Base-by-base conservation (phyloP, 2,113 vertebrate genomes). In the Daubentonia madagascariensis region DNA sequence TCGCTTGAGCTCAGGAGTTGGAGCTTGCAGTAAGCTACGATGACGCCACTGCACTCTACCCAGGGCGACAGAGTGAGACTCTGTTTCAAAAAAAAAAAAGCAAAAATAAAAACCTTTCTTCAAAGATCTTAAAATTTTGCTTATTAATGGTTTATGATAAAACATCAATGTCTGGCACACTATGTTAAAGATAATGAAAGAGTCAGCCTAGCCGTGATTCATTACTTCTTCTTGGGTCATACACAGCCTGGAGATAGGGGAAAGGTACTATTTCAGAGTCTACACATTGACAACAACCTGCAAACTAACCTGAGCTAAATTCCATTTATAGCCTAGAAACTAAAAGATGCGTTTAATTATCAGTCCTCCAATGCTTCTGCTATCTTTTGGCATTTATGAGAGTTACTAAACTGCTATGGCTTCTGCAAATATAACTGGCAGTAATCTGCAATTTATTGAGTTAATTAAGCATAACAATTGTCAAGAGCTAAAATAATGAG, bases 391-490 rank as follows among this genome's bases (percentile, higher is more conserved):
- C 45, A 50, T 89, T 97, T 94, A 61, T 85, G 57, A 97, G 57
- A 91, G 73, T 94, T 97, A 97, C 93, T 93, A 97, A 96, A 89
- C 28, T 91, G 14, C 76, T 61, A 43, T 85, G 52, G 57, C 76
- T 96, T 96, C 96, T 91, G 65, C 65, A 94, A 88, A 91, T 80
- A 73, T 63, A 97, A 95, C 91, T 96, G 85, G 61, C 85, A 95
- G 72, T 96, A 91, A 97, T 96, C 57, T 61, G 97, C 61, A 94
- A 91, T 22, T 94, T 87, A 95, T 70, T 79, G 75, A 97, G 48
- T 88, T 97, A 97, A 97, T 95, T 97, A 97, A 94, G 85, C 79
- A 63, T 79, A 97, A 97, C 59, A 96, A 94, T 85, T 96, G 91
- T 94, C 45, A 91, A 96, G 85, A 89, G 70, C 89, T 97, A 96